phyloP scores from a whole-genome alignment of 2,797 vertebrate species.

The Staurois parvus region DNA sequence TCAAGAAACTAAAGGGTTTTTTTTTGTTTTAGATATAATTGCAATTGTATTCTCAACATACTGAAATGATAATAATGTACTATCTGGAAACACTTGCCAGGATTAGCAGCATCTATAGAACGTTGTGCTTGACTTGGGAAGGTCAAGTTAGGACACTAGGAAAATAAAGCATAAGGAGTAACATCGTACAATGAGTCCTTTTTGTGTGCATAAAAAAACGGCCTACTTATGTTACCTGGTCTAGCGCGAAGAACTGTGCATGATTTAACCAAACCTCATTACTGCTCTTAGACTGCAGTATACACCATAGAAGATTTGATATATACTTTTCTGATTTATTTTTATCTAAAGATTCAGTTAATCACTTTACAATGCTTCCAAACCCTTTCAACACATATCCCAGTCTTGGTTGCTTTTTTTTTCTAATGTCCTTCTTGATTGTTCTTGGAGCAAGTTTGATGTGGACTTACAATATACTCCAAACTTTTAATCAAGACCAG shows the following conservation, averaged over 20 bases:
- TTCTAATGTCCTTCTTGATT: not conserved
- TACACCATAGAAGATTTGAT: not conserved
- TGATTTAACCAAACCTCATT: not conserved
- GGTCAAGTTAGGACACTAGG: slow-evolving; percentile 55
- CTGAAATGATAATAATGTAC: slow-evolving; percentile 18
- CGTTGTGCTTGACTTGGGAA: slow-evolving; percentile 21
- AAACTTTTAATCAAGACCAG: too few relatives aligned
- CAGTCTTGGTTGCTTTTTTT: not conserved
- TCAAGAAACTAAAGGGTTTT: slow-evolving; percentile 2
- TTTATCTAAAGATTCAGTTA: not conserved
- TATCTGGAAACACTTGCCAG: slow-evolving; percentile 32
- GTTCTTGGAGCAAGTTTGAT: too few relatives aligned
- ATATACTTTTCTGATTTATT: not conserved
- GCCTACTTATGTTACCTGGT: slow-evolving; percentile 43
- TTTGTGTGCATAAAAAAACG: slow-evolving; percentile 36
- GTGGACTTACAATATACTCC: too few relatives aligned
- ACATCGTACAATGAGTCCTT: slow-evolving; percentile 42
- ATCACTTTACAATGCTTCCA: not conserved
- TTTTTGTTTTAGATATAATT: not conserved
- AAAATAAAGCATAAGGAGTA: slow-evolving; percentile 44
- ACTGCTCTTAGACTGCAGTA: not conserved
- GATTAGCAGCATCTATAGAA: slow-evolving; percentile 31
- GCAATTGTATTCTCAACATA: slow-evolving; percentile 20
- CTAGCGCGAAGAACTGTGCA: not conserved
- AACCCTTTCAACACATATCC: not conserved